These are phyloP conservation scores for Oegoconia quadripuncta DNA, from an alignment of 2,888 invertebrate species.

Conservation along the genomic window DNA sequence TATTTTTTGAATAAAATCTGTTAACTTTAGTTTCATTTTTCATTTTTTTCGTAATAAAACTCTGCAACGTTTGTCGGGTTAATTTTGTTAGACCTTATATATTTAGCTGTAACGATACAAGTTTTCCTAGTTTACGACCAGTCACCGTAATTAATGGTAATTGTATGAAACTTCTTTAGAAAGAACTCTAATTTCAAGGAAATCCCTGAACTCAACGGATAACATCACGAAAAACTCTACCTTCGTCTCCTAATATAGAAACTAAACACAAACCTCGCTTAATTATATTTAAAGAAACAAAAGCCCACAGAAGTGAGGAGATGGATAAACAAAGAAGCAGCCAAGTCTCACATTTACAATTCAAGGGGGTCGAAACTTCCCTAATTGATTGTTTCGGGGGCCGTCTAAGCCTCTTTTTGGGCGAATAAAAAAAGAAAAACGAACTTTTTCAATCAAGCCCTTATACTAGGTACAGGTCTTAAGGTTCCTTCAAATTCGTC, in stretches of 20 bases:
- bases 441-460: slow-evolving; percentile 67
- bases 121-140: too few relatives aligned
- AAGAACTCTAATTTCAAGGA: too few relatives aligned
- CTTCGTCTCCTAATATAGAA: background rate
- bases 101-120: too few relatives aligned
- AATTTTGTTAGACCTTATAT: too few relatives aligned
- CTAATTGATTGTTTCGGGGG: slow-evolving; percentile 68
- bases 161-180: too few relatives aligned
- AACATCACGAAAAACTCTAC: background rate
- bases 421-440: slow-evolving; percentile 41
- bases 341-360: slow-evolving; percentile 58
- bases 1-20: too few relatives aligned
- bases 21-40: too few relatives aligned
- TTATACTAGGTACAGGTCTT: slow-evolving; percentile 42
- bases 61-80: too few relatives aligned
- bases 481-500: slow-evolving; percentile 14
- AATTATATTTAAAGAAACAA: slow-evolving; percentile 41
- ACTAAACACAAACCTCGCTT: slow-evolving; percentile 23
- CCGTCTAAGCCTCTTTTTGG: slow-evolving; percentile 54
- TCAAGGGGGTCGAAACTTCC: slow-evolving; percentile 61
- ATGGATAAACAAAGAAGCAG: slow-evolving; percentile 37
- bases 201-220: background rate
- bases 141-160: too few relatives aligned
- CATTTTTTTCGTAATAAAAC: too few relatives aligned
- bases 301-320: slow-evolving; percentile 22